Percentiles rank a stretch among this genome's conserved stretches.
These are phyloP conservation scores for Nanorana parkeri DNA, from an alignment of 2,113 vertebrate species.

Conservation along the genomic window DNA sequence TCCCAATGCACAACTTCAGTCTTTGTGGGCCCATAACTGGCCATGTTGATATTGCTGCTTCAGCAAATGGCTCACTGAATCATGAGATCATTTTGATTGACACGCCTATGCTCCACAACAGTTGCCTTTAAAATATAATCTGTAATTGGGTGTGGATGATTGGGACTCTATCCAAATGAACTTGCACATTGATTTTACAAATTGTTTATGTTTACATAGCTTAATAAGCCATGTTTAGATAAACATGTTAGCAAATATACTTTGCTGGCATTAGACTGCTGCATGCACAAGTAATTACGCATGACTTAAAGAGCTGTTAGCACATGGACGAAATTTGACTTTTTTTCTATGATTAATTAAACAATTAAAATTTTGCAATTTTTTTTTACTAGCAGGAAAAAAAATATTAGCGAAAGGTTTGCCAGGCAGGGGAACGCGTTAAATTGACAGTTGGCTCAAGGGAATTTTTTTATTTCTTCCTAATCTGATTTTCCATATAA, in stretches of 20 bases:
- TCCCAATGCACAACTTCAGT: constrained; percentile 2
- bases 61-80: constrained; percentile 17
- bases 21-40: constrained; percentile 23
- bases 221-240: not conserved
- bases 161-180: not conserved
- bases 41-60: constrained; percentile 31
- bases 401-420: too few species aligned
- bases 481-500: too few species aligned
- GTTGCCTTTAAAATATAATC: not conserved
- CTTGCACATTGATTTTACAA: not conserved
- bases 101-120: constrained; percentile 12
- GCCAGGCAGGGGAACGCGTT: too few species aligned
- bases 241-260: not conserved
- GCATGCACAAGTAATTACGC: too few species aligned
- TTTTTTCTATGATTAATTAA: too few species aligned
- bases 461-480: too few species aligned
- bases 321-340: too few species aligned
- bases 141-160: not conserved
- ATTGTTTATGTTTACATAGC: not conserved
- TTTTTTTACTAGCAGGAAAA: too few species aligned
- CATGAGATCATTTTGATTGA: constrained; percentile 44
- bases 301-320: too few species aligned
- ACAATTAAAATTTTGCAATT: too few species aligned
- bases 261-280: not conserved
- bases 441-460: too few species aligned